Evolutionary conservation across 2,888 invertebrate genomes (phyloP).

Genomic region (Acleris holmiana): DNA sequence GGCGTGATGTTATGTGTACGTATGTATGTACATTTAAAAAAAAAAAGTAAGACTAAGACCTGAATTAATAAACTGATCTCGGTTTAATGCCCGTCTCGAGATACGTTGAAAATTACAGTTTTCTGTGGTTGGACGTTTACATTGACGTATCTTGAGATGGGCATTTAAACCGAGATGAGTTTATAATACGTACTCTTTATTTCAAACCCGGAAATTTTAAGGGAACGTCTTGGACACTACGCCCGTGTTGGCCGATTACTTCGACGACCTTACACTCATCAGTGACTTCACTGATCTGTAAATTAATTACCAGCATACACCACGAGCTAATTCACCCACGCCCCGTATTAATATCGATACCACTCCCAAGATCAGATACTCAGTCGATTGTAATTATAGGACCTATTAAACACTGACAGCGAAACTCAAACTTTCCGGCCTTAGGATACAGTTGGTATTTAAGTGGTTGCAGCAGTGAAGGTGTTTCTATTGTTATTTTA

Average conservation of each 20-base stretch:
- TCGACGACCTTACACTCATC: background rate
- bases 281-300: background rate
- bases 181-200: background rate
- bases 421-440: background rate
- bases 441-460: conserved; percentile 1
- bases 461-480: background rate
- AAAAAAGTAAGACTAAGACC: too few relatives aligned
- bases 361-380: conserved; percentile 28
- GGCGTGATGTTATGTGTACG: too few relatives aligned
- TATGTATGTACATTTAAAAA: too few relatives aligned
- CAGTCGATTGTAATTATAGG: conserved; percentile 28
- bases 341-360: conserved; percentile 32
- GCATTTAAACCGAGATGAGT: too few relatives aligned
- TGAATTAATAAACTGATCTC: too few relatives aligned
- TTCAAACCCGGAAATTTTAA: background rate
- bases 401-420: conserved; percentile 20
- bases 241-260: background rate
- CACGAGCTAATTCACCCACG: conserved; percentile 21
- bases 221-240: background rate
- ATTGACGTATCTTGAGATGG: too few relatives aligned
- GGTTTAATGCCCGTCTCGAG: too few relatives aligned
- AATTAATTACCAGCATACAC: conserved; percentile 1
- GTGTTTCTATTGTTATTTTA: conserved; percentile 26
- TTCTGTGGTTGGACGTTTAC: too few relatives aligned
- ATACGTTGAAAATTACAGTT: too few relatives aligned